Evolutionary conservation across 2,113 vertebrate genomes (phyloP), one percentile per base, ranked within the genome.

Genomic region (Corythornis vintsioides): DNA sequence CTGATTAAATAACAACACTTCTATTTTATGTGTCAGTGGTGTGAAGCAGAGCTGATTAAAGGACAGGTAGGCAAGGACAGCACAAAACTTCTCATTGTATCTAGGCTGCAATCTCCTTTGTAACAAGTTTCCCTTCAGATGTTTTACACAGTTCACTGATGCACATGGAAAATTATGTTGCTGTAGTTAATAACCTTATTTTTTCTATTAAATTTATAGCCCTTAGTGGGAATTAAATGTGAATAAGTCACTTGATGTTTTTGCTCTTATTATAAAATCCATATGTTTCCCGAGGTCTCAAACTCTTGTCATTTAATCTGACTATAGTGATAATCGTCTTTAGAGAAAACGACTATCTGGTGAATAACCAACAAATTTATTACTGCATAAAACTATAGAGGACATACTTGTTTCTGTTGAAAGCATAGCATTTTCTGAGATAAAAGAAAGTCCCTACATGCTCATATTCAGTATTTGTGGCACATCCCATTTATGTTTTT

Each of bases 141-240:
- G 87, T 95, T 94, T 95, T 96, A 95, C 91, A 96, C 92, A 87
- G 92, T 91, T 96, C 94, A 94, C 66, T 96, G 91, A 42, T 94
- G 83, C 91, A 94, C 83, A 53, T 83, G 92, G 88, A 93, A 97
- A 94, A 96, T 95, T 94, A 94, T 94, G 89, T 88, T 93, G 92
- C 91, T 86, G 29, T 89, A 94, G 93, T 93, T 93, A 96, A 96
- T 96, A 96, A 96, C 88, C 77, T 95, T 84, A 93, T 94, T 97
- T 93, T 85, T 96, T 90, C 88, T 82, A 80, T 83, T 92, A 96
- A 94, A 97, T 95, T 85, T 91, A 95, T 93, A 95, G 85, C 83
- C 85, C 61, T 94, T 90, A 80, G 74, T 0, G 1, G 86, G 89
- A 93, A 92, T 95, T 91, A 89, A 92, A 93, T 94, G 85, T 90